Conservation (phyloP, 2,113 vertebrate species). For the Neomonachus schauinslandi region DNA sequence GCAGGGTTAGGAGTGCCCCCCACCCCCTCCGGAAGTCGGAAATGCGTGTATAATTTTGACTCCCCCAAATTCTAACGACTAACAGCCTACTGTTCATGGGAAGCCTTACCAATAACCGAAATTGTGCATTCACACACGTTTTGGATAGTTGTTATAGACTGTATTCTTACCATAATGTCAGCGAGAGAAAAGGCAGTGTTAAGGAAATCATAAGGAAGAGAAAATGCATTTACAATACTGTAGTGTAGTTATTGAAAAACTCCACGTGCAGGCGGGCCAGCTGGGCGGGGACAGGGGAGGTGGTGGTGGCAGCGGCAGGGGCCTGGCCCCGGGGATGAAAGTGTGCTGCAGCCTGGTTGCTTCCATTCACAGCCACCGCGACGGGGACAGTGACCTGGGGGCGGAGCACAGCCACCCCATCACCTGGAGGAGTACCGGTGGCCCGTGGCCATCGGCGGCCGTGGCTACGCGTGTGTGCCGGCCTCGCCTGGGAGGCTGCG, state of each 20-base stretch:
- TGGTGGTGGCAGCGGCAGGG: neutral
- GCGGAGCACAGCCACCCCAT: neutral
- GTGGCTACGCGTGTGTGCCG: fast-evolving
- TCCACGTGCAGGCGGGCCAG: neutral
- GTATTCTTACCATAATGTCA: neutral
- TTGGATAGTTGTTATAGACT: neutral
- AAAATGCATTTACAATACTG: neutral
- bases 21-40: neutral
- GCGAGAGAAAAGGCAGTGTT: neutral
- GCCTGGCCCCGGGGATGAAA: neutral
- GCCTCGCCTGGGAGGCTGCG: neutral
- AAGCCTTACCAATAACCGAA: neutral
- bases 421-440: neutral
- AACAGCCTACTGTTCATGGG: neutral
- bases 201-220: neutral
- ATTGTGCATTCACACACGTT: neutral
- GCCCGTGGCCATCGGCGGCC: neutral
- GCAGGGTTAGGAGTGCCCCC: neutral
- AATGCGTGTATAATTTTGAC: neutral
- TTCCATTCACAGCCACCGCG: neutral
- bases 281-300: neutral
- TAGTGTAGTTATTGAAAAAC: neutral
- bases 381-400: neutral
- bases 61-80: neutral
- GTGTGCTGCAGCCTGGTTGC: fast-evolving